Conservation (phyloP, 1,140 invertebrate genomes). For the Drosophila chauvacae region DNA sequence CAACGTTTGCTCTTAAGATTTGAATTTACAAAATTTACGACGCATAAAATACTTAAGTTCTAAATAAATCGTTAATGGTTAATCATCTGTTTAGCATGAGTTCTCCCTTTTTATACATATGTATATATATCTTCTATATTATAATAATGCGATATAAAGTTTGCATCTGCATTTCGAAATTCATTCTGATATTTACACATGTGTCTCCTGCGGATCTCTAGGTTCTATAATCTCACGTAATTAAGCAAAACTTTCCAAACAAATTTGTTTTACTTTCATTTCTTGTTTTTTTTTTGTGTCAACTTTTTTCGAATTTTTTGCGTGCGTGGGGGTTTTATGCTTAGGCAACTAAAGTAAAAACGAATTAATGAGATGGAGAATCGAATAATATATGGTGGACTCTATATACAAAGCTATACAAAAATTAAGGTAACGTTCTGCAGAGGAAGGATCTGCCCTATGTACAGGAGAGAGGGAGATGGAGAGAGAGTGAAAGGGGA, state of each 20-base stretch:
- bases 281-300: not conserved
- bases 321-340: not conserved
- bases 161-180: constrained; percentile 36
- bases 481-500: constrained; percentile 1
- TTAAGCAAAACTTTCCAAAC: constrained; percentile 30
- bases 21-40: constrained; percentile 70
- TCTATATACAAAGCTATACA: constrained; percentile 57
- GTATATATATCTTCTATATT: constrained; percentile 41
- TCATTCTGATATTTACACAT: constrained; percentile 57
- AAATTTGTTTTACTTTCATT: constrained; percentile 17
- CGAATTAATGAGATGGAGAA: constrained; percentile 25
- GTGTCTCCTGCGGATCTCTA: constrained; percentile 40
- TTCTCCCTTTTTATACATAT: constrained; percentile 46
- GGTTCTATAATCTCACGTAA: constrained; percentile 61
- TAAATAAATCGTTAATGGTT: constrained; percentile 49
- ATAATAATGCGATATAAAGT: constrained; percentile 28
- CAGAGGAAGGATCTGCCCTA: constrained; percentile 25
- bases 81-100: constrained; percentile 40
- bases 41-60: constrained; percentile 76
- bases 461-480: constrained; percentile 18
- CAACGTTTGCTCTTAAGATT: constrained; percentile 55
- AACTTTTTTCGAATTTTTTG: constrained; percentile 4
- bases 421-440: constrained; percentile 46
- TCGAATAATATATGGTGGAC: constrained; percentile 18
- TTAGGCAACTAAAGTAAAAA: constrained; percentile 42